Conservation (phyloP, 2,113 vertebrate genomes). For the Hyperoodon ampullatus region DNA sequence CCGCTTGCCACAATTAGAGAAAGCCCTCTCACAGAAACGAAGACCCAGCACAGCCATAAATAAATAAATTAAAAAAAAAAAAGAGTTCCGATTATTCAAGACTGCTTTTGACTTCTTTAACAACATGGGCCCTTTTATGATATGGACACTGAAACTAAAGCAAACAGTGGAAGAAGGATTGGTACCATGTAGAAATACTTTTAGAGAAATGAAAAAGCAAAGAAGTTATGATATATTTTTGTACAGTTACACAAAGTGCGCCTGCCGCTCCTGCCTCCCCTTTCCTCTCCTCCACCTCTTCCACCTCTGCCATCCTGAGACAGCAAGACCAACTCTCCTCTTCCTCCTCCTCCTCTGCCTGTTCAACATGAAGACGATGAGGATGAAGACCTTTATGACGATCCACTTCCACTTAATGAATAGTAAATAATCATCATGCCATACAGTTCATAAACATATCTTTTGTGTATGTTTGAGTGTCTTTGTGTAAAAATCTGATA, state of each 20-base stretch:
- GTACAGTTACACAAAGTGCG: neutral
- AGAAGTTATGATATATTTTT: neutral
- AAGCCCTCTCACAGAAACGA: too few species aligned
- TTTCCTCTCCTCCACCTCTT: neutral
- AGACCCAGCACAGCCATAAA: too few species aligned
- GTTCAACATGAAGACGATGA: neutral
- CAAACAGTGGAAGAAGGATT: neutral
- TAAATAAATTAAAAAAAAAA: too few species aligned
- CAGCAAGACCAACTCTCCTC: neutral
- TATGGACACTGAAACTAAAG: neutral
- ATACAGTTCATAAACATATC: neutral
- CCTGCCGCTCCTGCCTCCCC: neutral
- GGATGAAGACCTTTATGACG: neutral
- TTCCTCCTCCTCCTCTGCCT: neutral
- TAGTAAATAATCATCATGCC: neutral
- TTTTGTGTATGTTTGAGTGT: neutral
- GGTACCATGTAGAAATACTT: neutral
- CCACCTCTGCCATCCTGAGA: neutral
- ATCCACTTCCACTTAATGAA: neutral
- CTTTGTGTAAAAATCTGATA: neutral
- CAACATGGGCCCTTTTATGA: neutral
- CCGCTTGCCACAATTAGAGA: too few species aligned
- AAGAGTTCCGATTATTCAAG: too few species aligned
- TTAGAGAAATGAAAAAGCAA: neutral
- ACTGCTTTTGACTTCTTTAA: neutral